phyloP scores from a whole-genome alignment of 2,113 vertebrate species.

The Drymodes brunneopygia region DNA sequence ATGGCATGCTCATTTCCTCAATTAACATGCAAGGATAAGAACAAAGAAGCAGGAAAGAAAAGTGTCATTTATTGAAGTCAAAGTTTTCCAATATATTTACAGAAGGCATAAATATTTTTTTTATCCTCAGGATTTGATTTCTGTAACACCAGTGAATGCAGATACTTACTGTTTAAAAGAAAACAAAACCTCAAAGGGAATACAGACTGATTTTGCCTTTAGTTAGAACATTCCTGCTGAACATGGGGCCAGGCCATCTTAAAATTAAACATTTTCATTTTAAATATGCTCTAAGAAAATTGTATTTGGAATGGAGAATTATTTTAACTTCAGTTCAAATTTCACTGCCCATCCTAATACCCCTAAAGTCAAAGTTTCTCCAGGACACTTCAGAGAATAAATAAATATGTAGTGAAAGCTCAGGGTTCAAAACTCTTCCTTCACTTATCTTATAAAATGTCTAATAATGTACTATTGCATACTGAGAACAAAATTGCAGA shows the following conservation, averaged over 20 bases:
- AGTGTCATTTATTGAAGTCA: neutral
- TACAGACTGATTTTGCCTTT: neutral
- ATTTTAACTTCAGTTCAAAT: neutral
- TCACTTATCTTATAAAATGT: neutral
- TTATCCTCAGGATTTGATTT: neutral
- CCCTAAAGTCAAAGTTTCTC: neutral
- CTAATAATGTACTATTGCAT: neutral
- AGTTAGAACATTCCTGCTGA: neutral
- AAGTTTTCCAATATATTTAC: neutral
- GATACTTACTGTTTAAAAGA: neutral
- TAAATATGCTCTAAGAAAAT: neutral
- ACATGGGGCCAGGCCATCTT: neutral
- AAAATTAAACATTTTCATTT: neutral
- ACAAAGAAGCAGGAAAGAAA: neutral
- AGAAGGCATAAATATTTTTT: neutral
- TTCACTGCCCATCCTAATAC: neutral
- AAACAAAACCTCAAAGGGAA: neutral
- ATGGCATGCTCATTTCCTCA: neutral
- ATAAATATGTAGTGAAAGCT: neutral
- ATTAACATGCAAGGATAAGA: neutral
- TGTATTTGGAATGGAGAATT: neutral
- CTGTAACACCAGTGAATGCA: neutral
- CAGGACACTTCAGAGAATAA: neutral
- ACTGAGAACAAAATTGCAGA: neutral
- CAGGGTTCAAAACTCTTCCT: neutral